Evolutionary conservation across 2,797 vertebrate genomes (phyloP).

Genomic region (Anguilla obscura): DNA sequence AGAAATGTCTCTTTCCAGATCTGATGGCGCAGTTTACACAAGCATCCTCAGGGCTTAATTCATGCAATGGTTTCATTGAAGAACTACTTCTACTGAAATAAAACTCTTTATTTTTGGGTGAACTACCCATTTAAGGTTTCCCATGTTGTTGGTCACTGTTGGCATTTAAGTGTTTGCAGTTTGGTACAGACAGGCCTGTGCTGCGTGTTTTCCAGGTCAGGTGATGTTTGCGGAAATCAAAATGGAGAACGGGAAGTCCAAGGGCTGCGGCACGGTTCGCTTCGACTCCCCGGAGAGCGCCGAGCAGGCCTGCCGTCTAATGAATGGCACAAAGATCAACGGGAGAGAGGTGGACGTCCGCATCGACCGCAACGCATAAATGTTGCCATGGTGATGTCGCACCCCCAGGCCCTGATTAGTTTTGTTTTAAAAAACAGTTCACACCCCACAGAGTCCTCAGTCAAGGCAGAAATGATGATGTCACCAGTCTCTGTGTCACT

Average conservation of each 20-base stretch:
- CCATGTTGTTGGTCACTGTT: no score
- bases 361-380: constrained; percentile 90
- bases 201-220: constrained; percentile 75
- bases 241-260: constrained; percentile 98
- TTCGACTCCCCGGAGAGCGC: constrained; percentile 94
- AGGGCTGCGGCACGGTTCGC: constrained; percentile 96
- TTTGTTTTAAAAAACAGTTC: constrained; percentile 88
- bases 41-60: no score
- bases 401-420: constrained; percentile 77
- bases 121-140: no score
- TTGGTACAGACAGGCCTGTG: neutral
- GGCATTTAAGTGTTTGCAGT: no score
- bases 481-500: constrained; percentile 72
- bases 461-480: constrained; percentile 67
- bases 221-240: constrained; percentile 99
- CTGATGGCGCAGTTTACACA: no score
- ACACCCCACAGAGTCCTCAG: constrained; percentile 67
- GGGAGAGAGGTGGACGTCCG: constrained; percentile 97
- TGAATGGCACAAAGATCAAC: constrained; percentile 98
- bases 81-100: no score
- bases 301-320: constrained; percentile 93
- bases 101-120: no score
- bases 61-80: no score
- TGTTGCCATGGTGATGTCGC: constrained; percentile 65
- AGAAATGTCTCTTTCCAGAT: no score